Percentiles rank a stretch among this genome's conserved stretches.
Conservation (phyloP, 2,888 invertebrate species). For the Dastarcus helophoroides region DNA sequence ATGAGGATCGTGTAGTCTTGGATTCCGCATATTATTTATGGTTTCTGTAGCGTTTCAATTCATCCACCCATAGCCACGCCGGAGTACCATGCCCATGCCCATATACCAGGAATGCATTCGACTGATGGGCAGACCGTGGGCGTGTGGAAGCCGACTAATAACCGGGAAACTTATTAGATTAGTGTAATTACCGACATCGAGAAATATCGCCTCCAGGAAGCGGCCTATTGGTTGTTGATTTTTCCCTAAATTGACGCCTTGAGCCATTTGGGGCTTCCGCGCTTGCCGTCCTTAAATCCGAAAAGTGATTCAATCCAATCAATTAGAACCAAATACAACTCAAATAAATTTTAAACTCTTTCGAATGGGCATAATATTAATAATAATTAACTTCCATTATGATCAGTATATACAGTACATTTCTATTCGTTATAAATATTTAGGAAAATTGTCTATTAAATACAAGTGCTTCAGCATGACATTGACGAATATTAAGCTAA, state of each 20-base stretch:
- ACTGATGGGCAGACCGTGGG: conserved; percentile 23
- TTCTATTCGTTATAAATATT: no score
- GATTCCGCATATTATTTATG: conserved; percentile 37
- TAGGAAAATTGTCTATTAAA: no score
- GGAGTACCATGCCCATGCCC: conserved; percentile 6
- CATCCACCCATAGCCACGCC: conserved; percentile 24
- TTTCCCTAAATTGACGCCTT: conserved; percentile 9
- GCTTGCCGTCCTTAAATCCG: no score
- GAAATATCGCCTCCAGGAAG: conserved; percentile 19
- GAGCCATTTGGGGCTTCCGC: not conserved
- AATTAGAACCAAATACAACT: no score
- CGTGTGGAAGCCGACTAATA: conserved; percentile 35
- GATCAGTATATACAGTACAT: no score
- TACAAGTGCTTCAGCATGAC: no score
- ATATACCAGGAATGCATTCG: not conserved
- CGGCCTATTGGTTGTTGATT: conserved; percentile 14
- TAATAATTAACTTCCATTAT: no score
- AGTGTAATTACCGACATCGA: conserved; percentile 29
- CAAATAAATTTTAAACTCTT: no score
- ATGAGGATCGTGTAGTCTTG: conserved; percentile 32
- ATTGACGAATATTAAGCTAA: no score
- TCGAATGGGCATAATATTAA: no score
- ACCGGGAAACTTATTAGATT: conserved; percentile 34
- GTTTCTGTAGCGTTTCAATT: conserved; percentile 35
- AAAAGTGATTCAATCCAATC: no score